phyloP scores from a whole-genome alignment of 2,888 invertebrate species.

The Acrocyrtus sp. region DNA sequence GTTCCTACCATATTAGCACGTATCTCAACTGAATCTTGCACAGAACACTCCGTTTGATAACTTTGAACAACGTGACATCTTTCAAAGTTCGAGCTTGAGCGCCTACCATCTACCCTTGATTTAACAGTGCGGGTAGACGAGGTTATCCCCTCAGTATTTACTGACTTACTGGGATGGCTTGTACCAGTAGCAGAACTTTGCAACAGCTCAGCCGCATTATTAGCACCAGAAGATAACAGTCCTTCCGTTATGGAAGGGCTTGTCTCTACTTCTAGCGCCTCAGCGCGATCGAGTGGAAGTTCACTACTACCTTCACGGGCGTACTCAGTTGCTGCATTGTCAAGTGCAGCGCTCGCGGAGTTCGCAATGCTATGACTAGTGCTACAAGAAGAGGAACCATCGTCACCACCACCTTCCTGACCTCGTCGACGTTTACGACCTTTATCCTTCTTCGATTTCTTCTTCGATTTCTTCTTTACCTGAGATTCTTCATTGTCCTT shows the following conservation, averaged over 20 bases:
- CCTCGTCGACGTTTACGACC: background rate
- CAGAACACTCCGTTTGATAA: background rate
- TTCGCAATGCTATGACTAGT: conserved; percentile 6
- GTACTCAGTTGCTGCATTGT: background rate
- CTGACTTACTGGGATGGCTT: too few relatives aligned
- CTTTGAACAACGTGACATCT: conserved; percentile 26
- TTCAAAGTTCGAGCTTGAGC: conserved; percentile 28
- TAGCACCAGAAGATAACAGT: conserved; percentile 22
- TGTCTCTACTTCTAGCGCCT: too few relatives aligned
- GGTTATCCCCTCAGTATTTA: too few relatives aligned
- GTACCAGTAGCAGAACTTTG: background rate
- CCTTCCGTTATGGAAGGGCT: too few relatives aligned
- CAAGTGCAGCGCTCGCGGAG: conserved; percentile 15
- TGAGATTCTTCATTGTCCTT: conserved; percentile 1
- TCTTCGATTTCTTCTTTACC: conserved; percentile 12
- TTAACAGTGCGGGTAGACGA: background rate
- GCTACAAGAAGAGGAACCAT: conserved; percentile 2
- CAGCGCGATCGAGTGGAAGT: too few relatives aligned
- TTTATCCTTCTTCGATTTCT: conserved; percentile 35
- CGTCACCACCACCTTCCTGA: background rate
- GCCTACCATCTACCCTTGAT: background rate
- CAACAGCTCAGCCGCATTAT: conserved; percentile 18
- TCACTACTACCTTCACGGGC: conserved; percentile 5
- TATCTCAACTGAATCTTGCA: background rate
- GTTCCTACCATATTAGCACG: conserved; percentile 14